Conservation (phyloP, 2,888 invertebrate genomes). For the Sicus ferrugineus region DNA sequence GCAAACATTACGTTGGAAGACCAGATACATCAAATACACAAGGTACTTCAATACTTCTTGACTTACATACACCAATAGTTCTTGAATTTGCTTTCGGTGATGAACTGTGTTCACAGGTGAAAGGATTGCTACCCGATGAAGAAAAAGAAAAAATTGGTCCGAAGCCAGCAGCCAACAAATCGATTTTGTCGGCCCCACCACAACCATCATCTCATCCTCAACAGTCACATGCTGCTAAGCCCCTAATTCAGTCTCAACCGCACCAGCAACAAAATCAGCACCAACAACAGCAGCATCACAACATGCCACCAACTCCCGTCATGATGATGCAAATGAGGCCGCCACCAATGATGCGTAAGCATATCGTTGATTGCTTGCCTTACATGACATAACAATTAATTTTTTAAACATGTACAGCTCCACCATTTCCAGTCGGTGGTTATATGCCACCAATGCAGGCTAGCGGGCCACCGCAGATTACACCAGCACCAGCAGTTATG, state of each 20-base stretch:
- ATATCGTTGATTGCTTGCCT: no score
- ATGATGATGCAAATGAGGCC: slow-evolving; percentile 65
- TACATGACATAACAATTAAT: no score
- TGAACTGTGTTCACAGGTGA: slow-evolving; percentile 64
- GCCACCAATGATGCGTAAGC: slow-evolving; percentile 65
- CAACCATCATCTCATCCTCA: slow-evolving; percentile 47
- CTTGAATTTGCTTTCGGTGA: not conserved
- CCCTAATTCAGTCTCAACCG: slow-evolving; percentile 55
- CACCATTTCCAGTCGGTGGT: slow-evolving; percentile 65
- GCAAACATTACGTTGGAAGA: slow-evolving; percentile 96
- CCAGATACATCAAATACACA: slow-evolving; percentile 97
- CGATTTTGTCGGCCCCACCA: slow-evolving; percentile 60
- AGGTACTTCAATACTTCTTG: slow-evolving; percentile 64
- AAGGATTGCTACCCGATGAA: slow-evolving; percentile 92
- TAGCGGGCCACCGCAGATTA: slow-evolving; percentile 54
- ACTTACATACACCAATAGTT: not conserved
- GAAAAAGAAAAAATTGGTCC: slow-evolving; percentile 98
- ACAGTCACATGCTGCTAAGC: slow-evolving; percentile 38
- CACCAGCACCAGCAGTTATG: slow-evolving; percentile 67
- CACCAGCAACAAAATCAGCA: slow-evolving; percentile 47
- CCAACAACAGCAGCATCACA: slow-evolving; percentile 48
- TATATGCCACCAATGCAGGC: slow-evolving; percentile 63
- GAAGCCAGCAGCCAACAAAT: slow-evolving; percentile 71
- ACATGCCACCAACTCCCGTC: slow-evolving; percentile 58
- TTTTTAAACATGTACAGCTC: slow-evolving; percentile 53